Conservation (phyloP, 2,797 vertebrate genomes). For the Microctenopoma lineatum region DNA sequence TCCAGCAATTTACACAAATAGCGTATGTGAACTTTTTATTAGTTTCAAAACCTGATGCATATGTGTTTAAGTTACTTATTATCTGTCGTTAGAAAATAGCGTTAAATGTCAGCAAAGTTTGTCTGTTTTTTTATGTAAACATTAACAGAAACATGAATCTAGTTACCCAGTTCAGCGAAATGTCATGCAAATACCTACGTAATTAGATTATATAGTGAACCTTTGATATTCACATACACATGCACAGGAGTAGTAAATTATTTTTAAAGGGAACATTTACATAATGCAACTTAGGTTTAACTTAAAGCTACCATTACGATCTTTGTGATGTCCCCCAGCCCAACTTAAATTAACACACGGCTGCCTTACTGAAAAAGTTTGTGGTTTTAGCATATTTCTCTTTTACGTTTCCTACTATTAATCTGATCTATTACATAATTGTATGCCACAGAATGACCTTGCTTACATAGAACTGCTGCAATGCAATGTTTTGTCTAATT, state of each 20-base stretch:
- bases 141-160: neutral
- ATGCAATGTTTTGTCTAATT: neutral
- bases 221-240: neutral
- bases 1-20: neutral
- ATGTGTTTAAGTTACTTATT: neutral
- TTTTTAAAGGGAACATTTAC: neutral
- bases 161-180: neutral
- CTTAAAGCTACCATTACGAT: neutral
- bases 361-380: neutral
- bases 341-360: no score
- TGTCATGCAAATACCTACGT: neutral
- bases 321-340: no score
- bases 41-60: neutral
- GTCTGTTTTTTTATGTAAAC: neutral
- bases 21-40: neutral
- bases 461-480: neutral
- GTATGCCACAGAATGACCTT: neutral
- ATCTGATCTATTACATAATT: neutral
- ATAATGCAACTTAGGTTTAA: neutral
- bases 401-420: neutral
- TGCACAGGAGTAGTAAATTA: neutral
- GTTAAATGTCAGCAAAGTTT: conserved; percentile 5
- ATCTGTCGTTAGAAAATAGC: conserved; percentile 11
- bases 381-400: neutral
- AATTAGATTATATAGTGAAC: neutral